Conservation (phyloP, 2,797 vertebrate genomes). For the Enoplosus armatus region DNA sequence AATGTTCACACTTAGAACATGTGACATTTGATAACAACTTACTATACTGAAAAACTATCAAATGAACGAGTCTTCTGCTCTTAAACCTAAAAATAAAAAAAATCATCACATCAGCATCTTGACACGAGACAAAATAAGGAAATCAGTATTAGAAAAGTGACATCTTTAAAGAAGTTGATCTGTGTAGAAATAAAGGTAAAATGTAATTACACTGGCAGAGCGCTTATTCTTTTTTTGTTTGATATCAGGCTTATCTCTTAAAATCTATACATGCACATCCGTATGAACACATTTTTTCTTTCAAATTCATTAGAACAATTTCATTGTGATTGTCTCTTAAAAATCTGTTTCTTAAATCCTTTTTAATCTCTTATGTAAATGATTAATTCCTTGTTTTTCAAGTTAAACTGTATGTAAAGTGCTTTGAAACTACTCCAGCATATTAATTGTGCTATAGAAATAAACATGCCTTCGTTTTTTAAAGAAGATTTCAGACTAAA, state of each 20-base stretch:
- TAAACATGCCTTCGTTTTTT: neutral
- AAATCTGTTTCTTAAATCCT: no score
- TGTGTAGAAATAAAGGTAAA: no score
- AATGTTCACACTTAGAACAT: neutral
- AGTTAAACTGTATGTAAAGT: neutral
- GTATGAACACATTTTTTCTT: neutral
- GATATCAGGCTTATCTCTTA: neutral
- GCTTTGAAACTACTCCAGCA: neutral
- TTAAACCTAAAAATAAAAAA: neutral
- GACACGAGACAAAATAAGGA: neutral
- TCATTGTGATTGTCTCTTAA: neutral
- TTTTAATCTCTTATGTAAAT: neutral
- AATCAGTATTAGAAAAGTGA: neutral
- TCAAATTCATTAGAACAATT: neutral
- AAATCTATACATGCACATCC: neutral
- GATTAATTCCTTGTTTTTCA: neutral
- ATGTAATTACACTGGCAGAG: no score
- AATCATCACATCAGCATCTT: no score
- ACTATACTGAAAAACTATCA: neutral
- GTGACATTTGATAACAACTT: neutral
- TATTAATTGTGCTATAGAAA: neutral
- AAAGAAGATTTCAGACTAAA: neutral
- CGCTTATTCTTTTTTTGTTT: no score
- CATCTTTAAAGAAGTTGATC: no score
- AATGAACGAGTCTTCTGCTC: neutral